A percentile compares a stretch with the other conserved stretches of the same genome.
These are phyloP conservation scores for Drosophila parvula DNA, from an alignment of 1,140 invertebrate genomes.

Conservation along the genomic window DNA sequence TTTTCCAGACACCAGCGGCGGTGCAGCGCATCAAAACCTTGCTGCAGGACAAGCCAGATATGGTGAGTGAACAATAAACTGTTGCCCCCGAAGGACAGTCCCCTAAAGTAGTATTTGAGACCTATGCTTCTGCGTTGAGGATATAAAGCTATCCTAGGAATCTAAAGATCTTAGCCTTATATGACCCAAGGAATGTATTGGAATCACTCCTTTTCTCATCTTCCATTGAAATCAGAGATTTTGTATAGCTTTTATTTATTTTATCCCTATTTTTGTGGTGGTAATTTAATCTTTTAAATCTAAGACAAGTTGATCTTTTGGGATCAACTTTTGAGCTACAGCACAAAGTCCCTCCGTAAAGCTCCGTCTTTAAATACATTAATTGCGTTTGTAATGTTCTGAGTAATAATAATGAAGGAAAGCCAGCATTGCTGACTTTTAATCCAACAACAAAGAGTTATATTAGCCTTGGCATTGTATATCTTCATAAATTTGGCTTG, in stretches of 20 bases:
- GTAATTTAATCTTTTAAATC: not conserved
- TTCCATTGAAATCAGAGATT: not conserved
- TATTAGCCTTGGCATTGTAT: not conserved
- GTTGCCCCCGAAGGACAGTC: too few species aligned
- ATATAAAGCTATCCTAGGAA: not conserved
- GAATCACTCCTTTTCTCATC: not conserved
- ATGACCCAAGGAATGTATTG: not conserved
- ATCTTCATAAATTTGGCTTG: not conserved
- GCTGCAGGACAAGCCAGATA: constrained; percentile 88
- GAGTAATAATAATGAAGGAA: too few species aligned
- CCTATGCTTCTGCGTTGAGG: not conserved
- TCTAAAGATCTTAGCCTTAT: not conserved
- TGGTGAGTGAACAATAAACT: too few species aligned
- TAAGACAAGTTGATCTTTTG: not conserved
- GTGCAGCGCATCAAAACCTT: constrained; percentile 93
- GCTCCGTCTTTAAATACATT: too few species aligned
- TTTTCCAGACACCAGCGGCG: constrained; percentile 89
- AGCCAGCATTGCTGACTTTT: not conserved
- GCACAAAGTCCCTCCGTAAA: not conserved
- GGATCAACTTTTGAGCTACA: not conserved
- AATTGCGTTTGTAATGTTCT: too few species aligned
- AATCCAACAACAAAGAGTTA: not conserved
- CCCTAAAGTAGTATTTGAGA: too few species aligned
- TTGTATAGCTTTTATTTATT: not conserved
- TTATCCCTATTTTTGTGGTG: not conserved